phyloP scores from a whole-genome alignment of 2,888 invertebrate species.

The Stramonita haemastoma region DNA sequence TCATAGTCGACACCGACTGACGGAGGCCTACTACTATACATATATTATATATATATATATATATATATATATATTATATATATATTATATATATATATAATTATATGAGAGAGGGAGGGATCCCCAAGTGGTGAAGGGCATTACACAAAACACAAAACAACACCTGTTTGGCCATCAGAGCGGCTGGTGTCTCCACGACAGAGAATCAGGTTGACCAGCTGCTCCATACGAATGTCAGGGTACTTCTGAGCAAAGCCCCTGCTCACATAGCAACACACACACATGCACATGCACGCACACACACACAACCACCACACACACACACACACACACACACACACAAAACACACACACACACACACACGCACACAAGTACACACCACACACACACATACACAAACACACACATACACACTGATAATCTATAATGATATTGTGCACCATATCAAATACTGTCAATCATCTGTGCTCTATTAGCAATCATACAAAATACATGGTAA shows the following conservation, averaged over 20 bases:
- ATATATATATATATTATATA: background rate
- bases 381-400: background rate
- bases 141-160: background rate
- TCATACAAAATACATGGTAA: too few relatives aligned
- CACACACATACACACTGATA: background rate
- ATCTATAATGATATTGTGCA: too few relatives aligned
- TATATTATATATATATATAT: background rate
- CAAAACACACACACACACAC: background rate
- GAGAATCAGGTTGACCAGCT: constrained; percentile 88
- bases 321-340: constrained; percentile 20
- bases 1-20: too few relatives aligned
- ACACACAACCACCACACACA: background rate
- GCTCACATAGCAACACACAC: constrained; percentile 12
- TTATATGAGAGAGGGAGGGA: too few relatives aligned
- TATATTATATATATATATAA: background rate
- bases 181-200: constrained; percentile 92
- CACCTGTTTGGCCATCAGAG: constrained; percentile 86
- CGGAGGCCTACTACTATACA: too few relatives aligned
- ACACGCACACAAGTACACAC: constrained; percentile 4
- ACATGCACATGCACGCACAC: background rate
- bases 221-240: constrained; percentile 93
- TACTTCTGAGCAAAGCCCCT: constrained; percentile 76
- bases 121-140: background rate
- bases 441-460: too few relatives aligned
- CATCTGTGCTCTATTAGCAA: too few relatives aligned